phyloP scores from a whole-genome alignment of 2,113 vertebrate species.

The Calidris pugnax region DNA sequence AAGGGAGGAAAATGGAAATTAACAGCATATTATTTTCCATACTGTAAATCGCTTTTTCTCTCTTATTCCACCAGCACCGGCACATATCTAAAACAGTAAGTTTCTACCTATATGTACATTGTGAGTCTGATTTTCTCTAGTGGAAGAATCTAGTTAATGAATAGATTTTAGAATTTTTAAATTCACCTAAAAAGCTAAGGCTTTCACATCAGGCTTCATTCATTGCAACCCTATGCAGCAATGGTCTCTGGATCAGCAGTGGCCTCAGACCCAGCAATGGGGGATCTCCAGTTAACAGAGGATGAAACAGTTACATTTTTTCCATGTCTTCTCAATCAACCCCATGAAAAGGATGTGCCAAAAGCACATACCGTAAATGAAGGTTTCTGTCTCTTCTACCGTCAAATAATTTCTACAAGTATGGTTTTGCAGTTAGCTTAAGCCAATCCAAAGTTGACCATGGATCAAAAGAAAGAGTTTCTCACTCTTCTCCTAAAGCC shows the following conservation, averaged over 20 bases:
- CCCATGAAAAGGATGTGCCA: background rate
- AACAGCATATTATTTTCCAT: background rate
- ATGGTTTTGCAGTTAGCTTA: background rate
- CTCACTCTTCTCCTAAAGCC: background rate
- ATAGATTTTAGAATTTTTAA: background rate
- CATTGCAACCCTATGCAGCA: accelerated
- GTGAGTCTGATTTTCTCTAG: background rate
- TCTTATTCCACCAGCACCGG: background rate
- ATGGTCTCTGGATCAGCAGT: background rate
- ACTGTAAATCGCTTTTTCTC: background rate
- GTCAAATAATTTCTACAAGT: background rate
- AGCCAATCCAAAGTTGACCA: background rate
- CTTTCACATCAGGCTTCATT: background rate
- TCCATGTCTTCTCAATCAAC: background rate
- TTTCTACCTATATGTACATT: background rate
- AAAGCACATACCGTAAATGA: background rate
- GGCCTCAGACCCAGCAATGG: background rate
- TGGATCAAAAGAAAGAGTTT: background rate
- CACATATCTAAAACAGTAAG: background rate
- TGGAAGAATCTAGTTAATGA: background rate
- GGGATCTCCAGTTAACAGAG: background rate
- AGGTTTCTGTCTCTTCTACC: background rate
- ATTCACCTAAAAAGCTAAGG: background rate
- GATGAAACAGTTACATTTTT: background rate
- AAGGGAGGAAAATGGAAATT: background rate